A percentile compares a stretch with the other conserved stretches of the same genome.
Evolutionary conservation across 1,140 invertebrate genomes (phyloP).

Genomic region (Ips nitidus): DNA sequence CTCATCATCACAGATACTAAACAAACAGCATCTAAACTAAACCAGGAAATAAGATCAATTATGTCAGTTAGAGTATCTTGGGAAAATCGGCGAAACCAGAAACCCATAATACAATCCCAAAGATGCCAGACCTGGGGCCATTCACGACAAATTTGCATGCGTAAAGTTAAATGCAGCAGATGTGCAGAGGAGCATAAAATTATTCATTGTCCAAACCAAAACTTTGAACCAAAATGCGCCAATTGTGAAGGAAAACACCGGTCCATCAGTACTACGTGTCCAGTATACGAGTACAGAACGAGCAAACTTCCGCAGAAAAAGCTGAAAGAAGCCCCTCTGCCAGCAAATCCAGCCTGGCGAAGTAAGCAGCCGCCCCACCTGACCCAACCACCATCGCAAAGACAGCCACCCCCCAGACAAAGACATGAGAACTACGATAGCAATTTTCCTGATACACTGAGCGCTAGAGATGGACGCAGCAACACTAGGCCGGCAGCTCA

Average conservation of each 20-base stretch:
- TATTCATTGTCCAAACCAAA: slow-evolving; percentile 4
- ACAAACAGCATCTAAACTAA: not conserved
- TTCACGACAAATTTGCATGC: slow-evolving; percentile 32
- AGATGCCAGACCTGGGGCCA: slow-evolving; percentile 44
- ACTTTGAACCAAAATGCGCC: slow-evolving; percentile 10
- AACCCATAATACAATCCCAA: slow-evolving; percentile 39
- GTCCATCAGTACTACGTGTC: slow-evolving; percentile 13
- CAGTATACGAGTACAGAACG: slow-evolving; percentile 12
- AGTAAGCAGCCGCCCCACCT: not conserved
- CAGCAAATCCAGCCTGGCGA: not conserved
- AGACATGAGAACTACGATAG: not conserved
- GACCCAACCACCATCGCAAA: not conserved
- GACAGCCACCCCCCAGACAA: not conserved
- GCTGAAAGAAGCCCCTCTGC: not conserved
- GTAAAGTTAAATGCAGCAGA: slow-evolving; percentile 36
- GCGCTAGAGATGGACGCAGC: not conserved
- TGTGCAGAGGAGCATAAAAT: slow-evolving; percentile 40
- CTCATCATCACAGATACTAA: not conserved
- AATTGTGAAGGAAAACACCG: slow-evolving; percentile 21
- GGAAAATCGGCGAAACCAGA: slow-evolving; percentile 18
- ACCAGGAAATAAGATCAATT: not conserved
- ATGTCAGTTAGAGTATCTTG: slow-evolving; percentile 1
- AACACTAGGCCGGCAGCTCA: not conserved
- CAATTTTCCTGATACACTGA: not conserved
- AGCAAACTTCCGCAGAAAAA: not conserved